Conservation (phyloP, 2,797 vertebrate species). For the Micrastur ruficollis region DNA sequence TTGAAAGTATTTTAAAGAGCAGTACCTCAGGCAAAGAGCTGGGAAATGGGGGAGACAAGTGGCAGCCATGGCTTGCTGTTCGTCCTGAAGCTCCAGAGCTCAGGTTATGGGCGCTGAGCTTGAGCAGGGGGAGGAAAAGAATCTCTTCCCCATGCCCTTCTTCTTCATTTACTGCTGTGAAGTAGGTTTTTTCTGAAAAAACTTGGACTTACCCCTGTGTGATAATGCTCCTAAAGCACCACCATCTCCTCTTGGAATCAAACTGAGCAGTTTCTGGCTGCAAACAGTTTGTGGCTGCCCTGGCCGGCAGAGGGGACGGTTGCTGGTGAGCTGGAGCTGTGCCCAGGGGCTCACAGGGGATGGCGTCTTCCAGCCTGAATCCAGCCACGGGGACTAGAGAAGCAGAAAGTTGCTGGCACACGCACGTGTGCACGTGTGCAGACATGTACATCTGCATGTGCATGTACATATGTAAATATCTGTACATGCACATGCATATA, state of each 20-base stretch:
- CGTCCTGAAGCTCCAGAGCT: not conserved
- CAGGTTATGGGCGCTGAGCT: not conserved
- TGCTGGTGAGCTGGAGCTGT: not conserved
- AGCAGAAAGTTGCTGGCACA: not conserved
- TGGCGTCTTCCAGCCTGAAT: not conserved
- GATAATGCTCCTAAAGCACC: not conserved
- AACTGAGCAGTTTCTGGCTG: not conserved
- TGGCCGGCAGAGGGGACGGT: rapidly evolving
- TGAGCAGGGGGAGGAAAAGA: not conserved
- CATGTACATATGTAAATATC: rapidly evolving
- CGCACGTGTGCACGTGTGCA: rapidly evolving
- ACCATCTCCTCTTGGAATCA: not conserved
- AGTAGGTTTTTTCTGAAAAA: not conserved
- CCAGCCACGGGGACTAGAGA: not conserved
- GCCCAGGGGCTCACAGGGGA: not conserved
- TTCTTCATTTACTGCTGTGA: not conserved
- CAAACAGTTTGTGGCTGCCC: not conserved
- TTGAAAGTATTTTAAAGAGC: not conserved
- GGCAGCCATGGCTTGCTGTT: not conserved
- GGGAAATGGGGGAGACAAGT: not conserved
- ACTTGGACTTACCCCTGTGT: not conserved
- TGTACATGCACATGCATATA: not conserved
- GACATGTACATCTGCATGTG: not conserved
- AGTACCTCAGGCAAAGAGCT: not conserved
- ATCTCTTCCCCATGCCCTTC: not conserved